A percentile compares a stretch with the other conserved stretches of the same genome.
Conservation (phyloP, 1,140 invertebrate genomes). For the Trachelipus rathkii region DNA sequence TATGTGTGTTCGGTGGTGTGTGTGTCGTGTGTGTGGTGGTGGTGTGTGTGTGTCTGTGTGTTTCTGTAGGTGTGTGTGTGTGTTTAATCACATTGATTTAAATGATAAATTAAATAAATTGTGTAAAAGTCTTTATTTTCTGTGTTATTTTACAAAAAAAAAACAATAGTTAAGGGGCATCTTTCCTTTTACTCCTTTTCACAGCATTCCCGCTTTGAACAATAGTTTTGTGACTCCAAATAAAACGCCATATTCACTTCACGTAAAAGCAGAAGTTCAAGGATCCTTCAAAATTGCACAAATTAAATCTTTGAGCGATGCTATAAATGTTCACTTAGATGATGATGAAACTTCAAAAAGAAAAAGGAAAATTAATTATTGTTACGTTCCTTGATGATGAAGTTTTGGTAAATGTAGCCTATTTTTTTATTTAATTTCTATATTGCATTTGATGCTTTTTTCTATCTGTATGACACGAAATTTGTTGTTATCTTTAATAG, state of each 20-base stretch:
- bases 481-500: too few species aligned
- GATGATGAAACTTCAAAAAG: not conserved
- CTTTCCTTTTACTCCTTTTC: not conserved
- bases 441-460: not conserved
- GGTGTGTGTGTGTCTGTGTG: too few species aligned
- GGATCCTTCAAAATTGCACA: constrained; percentile 1
- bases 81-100: too few species aligned
- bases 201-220: not conserved
- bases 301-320: not conserved
- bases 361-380: not conserved
- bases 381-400: not conserved
- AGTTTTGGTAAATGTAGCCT: not conserved
- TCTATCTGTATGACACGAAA: not conserved
- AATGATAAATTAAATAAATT: too few species aligned
- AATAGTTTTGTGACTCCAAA: not conserved
- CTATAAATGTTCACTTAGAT: not conserved
- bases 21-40: too few species aligned
- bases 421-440: not conserved
- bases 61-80: too few species aligned
- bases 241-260: not conserved
- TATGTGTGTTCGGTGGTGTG: too few species aligned
- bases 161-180: not conserved
- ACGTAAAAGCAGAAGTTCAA: not conserved
- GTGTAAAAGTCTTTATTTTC: too few species aligned
- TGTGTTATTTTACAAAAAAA: too few species aligned